A percentile compares a stretch with the other conserved stretches of the same genome.
Evolutionary conservation across 1,140 invertebrate species (phyloP).

Genomic region (Latrodectus geometricus): DNA sequence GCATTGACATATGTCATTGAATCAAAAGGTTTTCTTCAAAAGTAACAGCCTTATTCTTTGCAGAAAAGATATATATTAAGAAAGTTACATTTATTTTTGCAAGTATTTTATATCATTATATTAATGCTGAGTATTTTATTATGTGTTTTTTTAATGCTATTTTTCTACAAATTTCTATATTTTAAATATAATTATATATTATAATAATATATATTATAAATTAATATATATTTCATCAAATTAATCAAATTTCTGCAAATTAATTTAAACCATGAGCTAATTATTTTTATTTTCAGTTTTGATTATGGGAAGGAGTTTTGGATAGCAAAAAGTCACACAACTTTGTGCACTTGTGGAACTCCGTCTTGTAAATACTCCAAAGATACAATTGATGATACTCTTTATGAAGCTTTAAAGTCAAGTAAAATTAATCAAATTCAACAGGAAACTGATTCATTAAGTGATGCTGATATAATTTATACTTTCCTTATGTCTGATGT

Average conservation of each 20-base stretch:
- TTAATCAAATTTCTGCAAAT: neutral
- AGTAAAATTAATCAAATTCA: too few relatives aligned
- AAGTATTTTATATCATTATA: too few relatives aligned
- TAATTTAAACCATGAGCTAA: neutral
- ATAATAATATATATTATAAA: neutral
- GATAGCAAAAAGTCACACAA: constrained; percentile 89
- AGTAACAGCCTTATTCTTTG: too few relatives aligned
- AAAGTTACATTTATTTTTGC: too few relatives aligned
- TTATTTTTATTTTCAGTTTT: constrained; percentile 77
- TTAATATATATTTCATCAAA: neutral
- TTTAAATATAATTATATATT: neutral
- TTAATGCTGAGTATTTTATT: neutral
- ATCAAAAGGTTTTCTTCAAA: too few relatives aligned
- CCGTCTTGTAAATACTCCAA: constrained; percentile 84
- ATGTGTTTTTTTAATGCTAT: neutral
- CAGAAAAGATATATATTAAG: too few relatives aligned
- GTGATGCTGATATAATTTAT: too few relatives aligned
- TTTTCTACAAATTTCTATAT: neutral
- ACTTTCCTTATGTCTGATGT: too few relatives aligned
- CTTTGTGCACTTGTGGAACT: constrained; percentile 86
- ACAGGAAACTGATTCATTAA: too few relatives aligned
- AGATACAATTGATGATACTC: constrained; percentile 76
- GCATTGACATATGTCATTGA: too few relatives aligned
- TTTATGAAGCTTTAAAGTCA: constrained; percentile 64
- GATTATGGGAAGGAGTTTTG: constrained; percentile 97